phyloP scores from a whole-genome alignment of 2,888 invertebrate genomes.

The Amblyjoppa fuscipennis region DNA sequence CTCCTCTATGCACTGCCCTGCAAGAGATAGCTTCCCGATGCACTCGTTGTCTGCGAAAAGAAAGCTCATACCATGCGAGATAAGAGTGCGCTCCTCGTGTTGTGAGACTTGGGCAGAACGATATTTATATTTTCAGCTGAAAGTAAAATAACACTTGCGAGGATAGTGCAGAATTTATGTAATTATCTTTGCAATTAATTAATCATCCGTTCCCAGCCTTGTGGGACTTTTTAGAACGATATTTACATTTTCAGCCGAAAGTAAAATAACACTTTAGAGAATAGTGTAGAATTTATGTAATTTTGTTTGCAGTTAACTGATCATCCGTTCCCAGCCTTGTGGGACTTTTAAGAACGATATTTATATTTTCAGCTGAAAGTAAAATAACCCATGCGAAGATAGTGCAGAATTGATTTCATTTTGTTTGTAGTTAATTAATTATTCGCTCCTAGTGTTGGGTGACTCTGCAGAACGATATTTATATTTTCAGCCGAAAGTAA shows the following conservation, averaged over 20 bases:
- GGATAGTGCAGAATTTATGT: neutral
- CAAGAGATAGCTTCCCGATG: slow-evolving; percentile 4
- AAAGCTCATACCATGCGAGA: slow-evolving; percentile 56
- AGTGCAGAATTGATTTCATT: neutral
- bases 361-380: slow-evolving; percentile 37
- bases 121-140: slow-evolving; percentile 33
- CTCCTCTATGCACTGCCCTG: slow-evolving; percentile 19
- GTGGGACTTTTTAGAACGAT: neutral
- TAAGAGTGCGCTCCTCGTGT: slow-evolving; percentile 25
- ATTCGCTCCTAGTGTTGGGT: slow-evolving; percentile 33
- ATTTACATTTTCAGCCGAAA: slow-evolving; percentile 30
- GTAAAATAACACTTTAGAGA: neutral
- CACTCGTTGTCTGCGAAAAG: neutral
- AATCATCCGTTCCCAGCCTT: slow-evolving; percentile 42
- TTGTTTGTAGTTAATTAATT: slow-evolving; percentile 54
- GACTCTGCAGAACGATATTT: neutral
- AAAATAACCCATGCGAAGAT: slow-evolving; percentile 1
- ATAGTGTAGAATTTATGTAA: neutral
- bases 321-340: slow-evolving; percentile 46
- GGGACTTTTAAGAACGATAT: neutral
- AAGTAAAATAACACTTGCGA: slow-evolving; percentile 15
- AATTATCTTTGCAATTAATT: slow-evolving; percentile 50
- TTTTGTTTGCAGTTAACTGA: slow-evolving; percentile 53
- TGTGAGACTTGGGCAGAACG: neutral
- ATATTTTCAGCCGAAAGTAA: slow-evolving; percentile 38